Evolutionary conservation across 1,140 invertebrate genomes (phyloP).

Genomic region (Drosophila nigrodunni): DNA sequence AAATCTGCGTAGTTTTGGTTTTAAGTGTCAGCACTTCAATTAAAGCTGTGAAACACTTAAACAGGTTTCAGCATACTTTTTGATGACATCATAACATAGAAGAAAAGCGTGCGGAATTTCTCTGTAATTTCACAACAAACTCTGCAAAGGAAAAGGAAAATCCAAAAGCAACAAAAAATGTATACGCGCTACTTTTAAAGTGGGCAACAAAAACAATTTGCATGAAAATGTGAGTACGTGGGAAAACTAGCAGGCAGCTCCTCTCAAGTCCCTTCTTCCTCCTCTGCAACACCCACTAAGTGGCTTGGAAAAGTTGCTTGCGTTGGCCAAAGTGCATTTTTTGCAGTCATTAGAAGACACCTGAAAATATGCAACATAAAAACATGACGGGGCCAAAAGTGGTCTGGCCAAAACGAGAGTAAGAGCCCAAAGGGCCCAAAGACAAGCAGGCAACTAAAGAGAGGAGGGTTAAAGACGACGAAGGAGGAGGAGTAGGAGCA

Average conservation of each 20-base stretch:
- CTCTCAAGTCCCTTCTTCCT: background rate
- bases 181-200: constrained; percentile 22
- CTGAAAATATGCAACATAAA: constrained; percentile 57
- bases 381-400: constrained; percentile 42
- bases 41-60: background rate
- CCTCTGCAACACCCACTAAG: constrained; percentile 42
- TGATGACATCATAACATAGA: constrained; percentile 43
- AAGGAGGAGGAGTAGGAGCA: too few species aligned
- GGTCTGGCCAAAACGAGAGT: constrained; percentile 22
- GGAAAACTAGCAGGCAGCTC: constrained; percentile 72
- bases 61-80: background rate
- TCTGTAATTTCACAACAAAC: constrained; percentile 15
- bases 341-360: constrained; percentile 70
- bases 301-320: constrained; percentile 32
- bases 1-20: background rate
- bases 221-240: constrained; percentile 70
- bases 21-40: background rate
- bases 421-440: constrained; percentile 9
- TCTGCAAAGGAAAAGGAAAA: background rate
- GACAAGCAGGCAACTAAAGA: constrained; percentile 5
- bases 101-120: constrained; percentile 13
- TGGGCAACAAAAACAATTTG: constrained; percentile 60
- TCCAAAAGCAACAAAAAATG: background rate
- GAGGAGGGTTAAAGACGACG: too few species aligned
- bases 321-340: constrained; percentile 66